phyloP scores from a whole-genome alignment of 1,140 invertebrate genomes.

The Oryctes rhinoceros region DNA sequence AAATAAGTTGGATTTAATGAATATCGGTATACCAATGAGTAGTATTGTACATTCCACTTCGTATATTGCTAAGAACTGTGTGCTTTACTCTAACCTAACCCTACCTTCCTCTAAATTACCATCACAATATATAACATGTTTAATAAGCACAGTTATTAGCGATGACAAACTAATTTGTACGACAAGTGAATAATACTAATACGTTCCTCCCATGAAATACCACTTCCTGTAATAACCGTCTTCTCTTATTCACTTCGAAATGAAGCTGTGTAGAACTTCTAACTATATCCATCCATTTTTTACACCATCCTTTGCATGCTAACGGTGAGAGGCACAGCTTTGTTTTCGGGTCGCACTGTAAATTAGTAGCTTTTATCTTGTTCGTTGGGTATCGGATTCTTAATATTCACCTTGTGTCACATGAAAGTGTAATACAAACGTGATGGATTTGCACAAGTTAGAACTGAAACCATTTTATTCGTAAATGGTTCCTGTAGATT shows the following conservation, averaged over 20 bases:
- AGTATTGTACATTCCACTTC: conserved; percentile 11
- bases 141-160: conserved; percentile 7
- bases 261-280: background rate
- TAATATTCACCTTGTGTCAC: conserved; percentile 14
- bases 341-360: conserved; percentile 30
- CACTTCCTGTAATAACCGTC: background rate
- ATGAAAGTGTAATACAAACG: conserved; percentile 20
- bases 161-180: background rate
- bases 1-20: background rate
- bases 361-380: conserved; percentile 16
- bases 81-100: background rate
- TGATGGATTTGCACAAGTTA: conserved; percentile 35
- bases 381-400: background rate
- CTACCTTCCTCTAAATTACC: background rate
- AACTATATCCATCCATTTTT: background rate
- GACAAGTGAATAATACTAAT: conserved; percentile 22
- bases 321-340: conserved; percentile 31
- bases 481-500: conserved; percentile 37
- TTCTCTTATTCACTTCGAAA: conserved; percentile 17
- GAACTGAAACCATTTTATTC: conserved; percentile 34
- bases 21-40: background rate
- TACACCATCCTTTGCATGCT: conserved; percentile 20
- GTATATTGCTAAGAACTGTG: background rate
- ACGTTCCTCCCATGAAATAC: background rate
- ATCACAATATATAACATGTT: conserved; percentile 14